A percentile compares a stretch with the other conserved stretches of the same genome.
Conservation (phyloP, 2,888 invertebrate genomes). For the Rotaria socialis region DNA sequence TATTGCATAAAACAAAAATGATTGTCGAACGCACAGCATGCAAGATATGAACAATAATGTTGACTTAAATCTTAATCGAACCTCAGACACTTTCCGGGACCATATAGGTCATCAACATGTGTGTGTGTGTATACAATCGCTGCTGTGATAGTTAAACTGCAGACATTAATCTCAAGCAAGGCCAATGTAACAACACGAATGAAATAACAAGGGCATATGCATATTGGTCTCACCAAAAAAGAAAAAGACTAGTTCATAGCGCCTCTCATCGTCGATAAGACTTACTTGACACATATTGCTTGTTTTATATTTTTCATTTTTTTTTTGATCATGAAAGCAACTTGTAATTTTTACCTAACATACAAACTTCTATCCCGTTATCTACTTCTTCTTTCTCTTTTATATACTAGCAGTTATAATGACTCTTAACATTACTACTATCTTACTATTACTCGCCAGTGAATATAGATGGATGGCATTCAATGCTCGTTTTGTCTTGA, state of each 20-base stretch:
- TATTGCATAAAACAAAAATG: slow-evolving; percentile 11
- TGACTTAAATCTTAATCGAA: slow-evolving; percentile 9
- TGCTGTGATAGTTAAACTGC: background rate
- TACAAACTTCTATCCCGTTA: background rate
- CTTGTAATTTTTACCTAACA: background rate
- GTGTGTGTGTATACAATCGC: background rate
- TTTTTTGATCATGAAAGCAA: background rate
- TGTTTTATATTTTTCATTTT: background rate
- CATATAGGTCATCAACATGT: background rate
- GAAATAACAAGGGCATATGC: background rate
- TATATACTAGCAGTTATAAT: slow-evolving; percentile 14
- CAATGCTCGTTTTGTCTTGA: slow-evolving; percentile 9
- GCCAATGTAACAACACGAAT: background rate
- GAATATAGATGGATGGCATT: background rate
- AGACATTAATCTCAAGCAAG: slow-evolving; percentile 4
- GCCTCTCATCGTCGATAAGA: background rate
- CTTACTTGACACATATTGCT: slow-evolving; percentile 4
- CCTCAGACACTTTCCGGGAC: background rate
- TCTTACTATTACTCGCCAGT: background rate
- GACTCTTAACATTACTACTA: background rate
- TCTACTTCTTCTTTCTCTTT: slow-evolving; percentile 1
- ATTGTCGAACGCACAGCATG: background rate
- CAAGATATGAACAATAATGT: background rate
- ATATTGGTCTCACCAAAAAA: background rate
- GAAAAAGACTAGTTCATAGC: background rate